Percentiles rank a stretch among this genome's conserved stretches.
phyloP scores from a whole-genome alignment of 2,113 vertebrate species.

The Typhlomys cinereus region DNA sequence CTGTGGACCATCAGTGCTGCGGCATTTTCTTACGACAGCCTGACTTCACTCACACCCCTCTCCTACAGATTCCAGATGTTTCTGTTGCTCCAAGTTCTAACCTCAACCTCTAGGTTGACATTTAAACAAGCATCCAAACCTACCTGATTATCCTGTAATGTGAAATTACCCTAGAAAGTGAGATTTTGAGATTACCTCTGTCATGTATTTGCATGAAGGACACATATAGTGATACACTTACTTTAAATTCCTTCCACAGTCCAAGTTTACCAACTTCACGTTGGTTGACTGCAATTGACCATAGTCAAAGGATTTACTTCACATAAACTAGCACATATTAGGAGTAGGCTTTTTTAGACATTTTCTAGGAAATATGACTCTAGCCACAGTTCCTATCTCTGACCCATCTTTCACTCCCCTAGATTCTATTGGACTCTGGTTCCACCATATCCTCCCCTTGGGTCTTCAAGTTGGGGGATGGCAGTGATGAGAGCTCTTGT shows the following conservation, averaged over 20 bases:
- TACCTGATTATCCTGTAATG: not conserved
- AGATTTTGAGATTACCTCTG: not conserved
- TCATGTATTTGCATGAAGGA: not conserved
- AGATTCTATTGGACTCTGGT: rapidly evolving
- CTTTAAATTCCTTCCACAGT: not conserved
- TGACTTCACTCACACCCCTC: not conserved
- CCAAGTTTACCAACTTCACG: not conserved
- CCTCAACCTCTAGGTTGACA: not conserved
- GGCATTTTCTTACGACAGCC: not conserved
- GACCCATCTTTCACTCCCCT: not conserved
- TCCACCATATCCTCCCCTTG: not conserved
- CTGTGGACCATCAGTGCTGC: not conserved
- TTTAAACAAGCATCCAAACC: not conserved
- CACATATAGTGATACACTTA: not conserved
- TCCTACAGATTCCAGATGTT: not conserved
- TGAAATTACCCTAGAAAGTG: too few species aligned
- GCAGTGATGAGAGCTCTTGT: not conserved
- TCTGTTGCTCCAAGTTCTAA: not conserved
- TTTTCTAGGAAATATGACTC: not conserved
- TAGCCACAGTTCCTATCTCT: not conserved
- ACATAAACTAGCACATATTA: not conserved
- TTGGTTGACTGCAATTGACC: not conserved
- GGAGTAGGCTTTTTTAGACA: not conserved
- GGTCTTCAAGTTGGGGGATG: not conserved
- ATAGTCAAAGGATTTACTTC: not conserved